phyloP scores from a whole-genome alignment of 2,113 vertebrate genomes.

The Erythrocercus mccallii region DNA sequence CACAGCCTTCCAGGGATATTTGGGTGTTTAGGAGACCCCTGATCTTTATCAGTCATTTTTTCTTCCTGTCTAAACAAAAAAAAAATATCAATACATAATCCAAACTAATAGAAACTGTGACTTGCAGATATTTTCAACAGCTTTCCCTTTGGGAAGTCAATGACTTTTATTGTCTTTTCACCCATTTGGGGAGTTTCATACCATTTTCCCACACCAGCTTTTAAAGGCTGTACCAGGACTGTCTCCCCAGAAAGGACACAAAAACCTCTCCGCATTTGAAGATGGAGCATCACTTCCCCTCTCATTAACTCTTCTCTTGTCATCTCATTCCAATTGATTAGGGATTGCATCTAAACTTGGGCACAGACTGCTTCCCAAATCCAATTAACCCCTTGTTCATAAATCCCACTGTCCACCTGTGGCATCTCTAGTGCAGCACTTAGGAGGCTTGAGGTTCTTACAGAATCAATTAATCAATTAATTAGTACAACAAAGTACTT shows the following conservation, averaged over 20 bases:
- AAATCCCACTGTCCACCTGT: not conserved
- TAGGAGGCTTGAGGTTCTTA: not conserved
- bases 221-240: not conserved
- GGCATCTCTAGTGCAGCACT: not conserved
- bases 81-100: not conserved
- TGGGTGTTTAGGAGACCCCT: not conserved
- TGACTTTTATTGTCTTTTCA: not conserved
- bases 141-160: not conserved
- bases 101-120: not conserved
- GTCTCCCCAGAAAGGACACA: not conserved
- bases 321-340: not conserved
- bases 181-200: not conserved
- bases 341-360: not conserved
- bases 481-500: not conserved
- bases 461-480: not conserved
- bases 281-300: not conserved
- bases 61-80: not conserved
- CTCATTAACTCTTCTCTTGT: not conserved
- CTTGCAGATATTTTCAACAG: not conserved
- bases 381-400: not conserved
- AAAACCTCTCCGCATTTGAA: not conserved
- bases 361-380: not conserved
- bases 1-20: not conserved
- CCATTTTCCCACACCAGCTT: not conserved
- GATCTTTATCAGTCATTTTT: not conserved